Evolutionary conservation across 2,797 vertebrate species (phyloP).

Genomic region (Nannoperca australis): DNA sequence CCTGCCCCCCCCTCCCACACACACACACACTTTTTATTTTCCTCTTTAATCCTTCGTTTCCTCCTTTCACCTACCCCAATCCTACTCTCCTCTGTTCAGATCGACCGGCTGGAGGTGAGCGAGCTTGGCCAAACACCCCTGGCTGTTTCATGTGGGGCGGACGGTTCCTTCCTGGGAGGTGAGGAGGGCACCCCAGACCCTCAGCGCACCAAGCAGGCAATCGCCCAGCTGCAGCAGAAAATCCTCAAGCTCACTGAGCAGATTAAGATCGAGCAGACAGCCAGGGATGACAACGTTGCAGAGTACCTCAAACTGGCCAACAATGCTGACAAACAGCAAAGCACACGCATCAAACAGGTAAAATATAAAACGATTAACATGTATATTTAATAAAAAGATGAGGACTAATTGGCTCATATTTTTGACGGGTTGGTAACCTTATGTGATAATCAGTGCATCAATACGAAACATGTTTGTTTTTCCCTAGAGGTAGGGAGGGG

Average conservation of each 20-base stretch:
- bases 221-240: conserved; percentile 97
- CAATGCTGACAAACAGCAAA: conserved; percentile 97
- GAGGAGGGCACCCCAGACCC: conserved; percentile 94
- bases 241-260: conserved; percentile 97
- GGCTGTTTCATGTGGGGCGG: conserved; percentile 88
- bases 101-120: conserved; percentile 94
- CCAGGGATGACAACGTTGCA: conserved; percentile 94
- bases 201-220: conserved; percentile 94
- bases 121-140: conserved; percentile 84
- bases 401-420: background rate
- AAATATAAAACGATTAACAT: background rate
- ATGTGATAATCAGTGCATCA: conserved; percentile 17
- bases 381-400: background rate
- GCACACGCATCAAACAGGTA: conserved; percentile 94
- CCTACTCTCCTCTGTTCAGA: conserved; percentile 79
- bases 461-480: conserved; percentile 34
- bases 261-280: conserved; percentile 98
- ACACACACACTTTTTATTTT: background rate
- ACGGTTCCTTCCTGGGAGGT: conserved; percentile 85
- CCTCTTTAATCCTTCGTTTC: conserved; percentile 9
- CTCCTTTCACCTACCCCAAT: background rate
- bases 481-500: background rate
- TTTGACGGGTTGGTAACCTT: background rate
- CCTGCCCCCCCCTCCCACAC: background rate
- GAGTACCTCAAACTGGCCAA: conserved; percentile 97